Conservation (phyloP, 2,888 invertebrate genomes). For the Cyclophora albipunctata region DNA sequence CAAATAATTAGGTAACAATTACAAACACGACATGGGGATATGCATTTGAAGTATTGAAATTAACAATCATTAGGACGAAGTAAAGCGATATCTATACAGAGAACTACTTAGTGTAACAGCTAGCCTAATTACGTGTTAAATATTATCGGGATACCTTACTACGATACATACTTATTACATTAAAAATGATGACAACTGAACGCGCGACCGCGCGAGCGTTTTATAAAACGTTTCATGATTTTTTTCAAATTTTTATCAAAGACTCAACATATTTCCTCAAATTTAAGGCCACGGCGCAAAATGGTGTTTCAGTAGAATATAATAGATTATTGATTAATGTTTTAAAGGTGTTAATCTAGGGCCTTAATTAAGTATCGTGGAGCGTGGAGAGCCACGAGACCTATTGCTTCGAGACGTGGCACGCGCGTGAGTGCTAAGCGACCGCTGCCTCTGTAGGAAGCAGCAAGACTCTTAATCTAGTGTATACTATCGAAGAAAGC, state of each 20-base stretch:
- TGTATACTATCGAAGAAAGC: conserved; percentile 49
- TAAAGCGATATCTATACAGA: conserved; percentile 59
- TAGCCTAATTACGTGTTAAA: conserved; percentile 52
- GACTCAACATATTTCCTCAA: conserved; percentile 66
- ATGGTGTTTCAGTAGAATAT: conserved; percentile 73
- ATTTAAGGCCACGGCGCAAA: conserved; percentile 74
- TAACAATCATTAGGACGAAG: conserved; percentile 62
- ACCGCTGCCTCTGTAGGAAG: conserved; percentile 11
- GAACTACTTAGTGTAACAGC: conserved; percentile 59
- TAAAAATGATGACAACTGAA: conserved; percentile 17
- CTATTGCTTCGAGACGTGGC: conserved; percentile 18
- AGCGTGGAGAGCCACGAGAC: conserved; percentile 24
- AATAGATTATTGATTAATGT: conserved; percentile 57
- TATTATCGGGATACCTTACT: conserved; percentile 39
- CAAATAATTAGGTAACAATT: conserved; percentile 73
- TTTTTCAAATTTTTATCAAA: conserved; percentile 49
- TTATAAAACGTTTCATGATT: conserved; percentile 42
- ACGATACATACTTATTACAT: conserved; percentile 38
- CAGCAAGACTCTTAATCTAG: conserved; percentile 41
- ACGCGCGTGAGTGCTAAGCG: conserved; percentile 10
- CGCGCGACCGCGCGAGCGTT: conserved; percentile 15
- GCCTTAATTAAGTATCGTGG: conserved; percentile 57
- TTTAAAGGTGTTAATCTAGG: conserved; percentile 51
- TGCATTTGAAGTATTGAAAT: conserved; percentile 60
- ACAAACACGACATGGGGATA: conserved; percentile 64